Evolutionary conservation across 2,888 invertebrate species (phyloP).

Genomic region (Serrognathus titanus): DNA sequence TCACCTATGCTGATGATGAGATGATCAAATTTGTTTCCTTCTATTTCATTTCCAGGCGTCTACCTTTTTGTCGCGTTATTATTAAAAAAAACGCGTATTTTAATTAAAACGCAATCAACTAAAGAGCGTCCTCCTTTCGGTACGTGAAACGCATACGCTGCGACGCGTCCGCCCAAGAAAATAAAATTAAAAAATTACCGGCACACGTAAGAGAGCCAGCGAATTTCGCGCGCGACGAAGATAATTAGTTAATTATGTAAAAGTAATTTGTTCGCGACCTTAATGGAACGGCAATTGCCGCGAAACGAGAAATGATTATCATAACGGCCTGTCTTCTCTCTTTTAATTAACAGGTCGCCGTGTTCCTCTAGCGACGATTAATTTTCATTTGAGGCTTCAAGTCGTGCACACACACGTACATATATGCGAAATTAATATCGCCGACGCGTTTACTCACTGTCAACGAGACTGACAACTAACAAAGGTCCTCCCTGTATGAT

Average conservation of each 20-base stretch:
- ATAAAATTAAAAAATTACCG: no score
- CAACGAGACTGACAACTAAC: no score
- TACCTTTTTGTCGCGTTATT: no score
- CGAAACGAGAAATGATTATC: constrained; percentile 22
- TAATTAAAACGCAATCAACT: no score
- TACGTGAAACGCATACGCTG: no score
- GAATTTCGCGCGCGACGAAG: constrained; percentile 8
- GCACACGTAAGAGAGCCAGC: background rate
- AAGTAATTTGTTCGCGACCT: constrained; percentile 17
- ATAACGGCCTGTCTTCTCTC: constrained; percentile 24
- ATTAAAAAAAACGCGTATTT: no score
- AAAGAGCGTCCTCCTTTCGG: no score
- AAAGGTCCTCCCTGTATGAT: no score
- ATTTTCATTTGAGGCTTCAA: constrained; percentile 26
- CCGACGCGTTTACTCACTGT: constrained; percentile 7
- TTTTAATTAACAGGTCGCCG: constrained; percentile 27
- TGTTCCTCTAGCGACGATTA: constrained; percentile 26
- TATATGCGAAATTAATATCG: constrained; percentile 21
- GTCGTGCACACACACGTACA: constrained; percentile 13
- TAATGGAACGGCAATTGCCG: constrained; percentile 18
- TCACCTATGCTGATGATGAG: no score
- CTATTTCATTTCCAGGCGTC: no score
- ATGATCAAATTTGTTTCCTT: no score
- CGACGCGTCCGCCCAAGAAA: no score
- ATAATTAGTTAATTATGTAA: constrained; percentile 17